Evolutionary conservation across 2,888 invertebrate species (phyloP), one percentile per base, ranked within the genome.

Genomic region (Phorcus lineatus): DNA sequence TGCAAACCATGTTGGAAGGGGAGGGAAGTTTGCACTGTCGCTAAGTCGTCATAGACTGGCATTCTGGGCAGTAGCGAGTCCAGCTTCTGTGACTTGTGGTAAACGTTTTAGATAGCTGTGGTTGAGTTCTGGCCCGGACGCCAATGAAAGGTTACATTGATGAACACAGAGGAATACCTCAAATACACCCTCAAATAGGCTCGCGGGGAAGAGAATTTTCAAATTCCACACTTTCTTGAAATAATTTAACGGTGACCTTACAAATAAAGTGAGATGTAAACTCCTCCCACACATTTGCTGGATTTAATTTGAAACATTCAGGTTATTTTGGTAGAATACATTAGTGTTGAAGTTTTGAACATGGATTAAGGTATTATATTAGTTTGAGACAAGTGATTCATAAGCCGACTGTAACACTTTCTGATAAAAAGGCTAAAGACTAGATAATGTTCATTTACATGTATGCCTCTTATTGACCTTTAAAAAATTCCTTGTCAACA

Each of bases 1-100:
- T 70, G 70, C 36, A 16, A 36, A 36, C 31, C 31, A 70, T 70
- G 70, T 40, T 70, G 28, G 40, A 31, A 31, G 70, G 70, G 70
- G 70, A 70, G 70, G 70, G 70, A 70, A 28, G 70, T 70, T 70
- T 70, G 19, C 70, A 70, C 70, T 70, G 70, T 70, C 70, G 70
- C 40, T 70, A 70, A 70, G 70, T 70, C 70, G 70, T 36, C 70
- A 70, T 40, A 36, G 36, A 9, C 28, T 17, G 31, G 70, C 70
- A 36, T 70, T 70, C 70, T 36, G 31, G 40, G 17, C 31, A 36
- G 19, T 70, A 19, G 19, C n/a, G 70, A 4, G 40, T 4, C 36
- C 70, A 19, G 70, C 70, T 70, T 70, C 70, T n/a, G 19, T 70
- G 70, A 70, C 70, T 70, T 70, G 70, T 40, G 70, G 28, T 36